Conservation (phyloP, 1,140 invertebrate genomes). For the Maniola jurtina region DNA sequence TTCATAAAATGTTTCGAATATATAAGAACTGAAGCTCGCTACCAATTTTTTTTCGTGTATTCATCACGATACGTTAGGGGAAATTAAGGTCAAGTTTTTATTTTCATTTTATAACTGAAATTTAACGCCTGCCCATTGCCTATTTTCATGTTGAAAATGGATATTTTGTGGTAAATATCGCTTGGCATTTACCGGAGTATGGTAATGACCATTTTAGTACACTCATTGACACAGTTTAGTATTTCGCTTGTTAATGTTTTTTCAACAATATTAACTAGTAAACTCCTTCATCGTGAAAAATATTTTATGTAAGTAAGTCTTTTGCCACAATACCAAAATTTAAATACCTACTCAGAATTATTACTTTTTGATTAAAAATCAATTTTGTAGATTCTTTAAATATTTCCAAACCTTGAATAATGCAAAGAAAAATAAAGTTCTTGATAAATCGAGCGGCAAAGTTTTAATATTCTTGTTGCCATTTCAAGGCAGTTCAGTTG, state of each 20-base stretch:
- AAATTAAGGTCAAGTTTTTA: conserved; percentile 28
- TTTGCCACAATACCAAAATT: neutral
- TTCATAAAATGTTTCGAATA: neutral
- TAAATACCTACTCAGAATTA: neutral
- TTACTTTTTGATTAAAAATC: neutral
- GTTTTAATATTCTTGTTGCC: conserved; percentile 55
- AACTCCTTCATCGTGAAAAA: neutral
- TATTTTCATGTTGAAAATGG: conserved; percentile 18
- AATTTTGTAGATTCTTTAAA: neutral
- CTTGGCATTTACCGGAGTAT: conserved; percentile 35
- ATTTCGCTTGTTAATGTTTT: conserved; percentile 18
- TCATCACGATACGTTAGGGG: neutral
- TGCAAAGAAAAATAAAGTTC: conserved; percentile 35
- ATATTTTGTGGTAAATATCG: conserved; percentile 51
- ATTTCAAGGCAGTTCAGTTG: conserved; percentile 73
- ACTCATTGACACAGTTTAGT: neutral
- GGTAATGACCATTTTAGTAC: conserved; percentile 44
- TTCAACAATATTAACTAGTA: neutral
- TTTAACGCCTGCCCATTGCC: conserved; percentile 26
- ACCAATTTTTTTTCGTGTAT: neutral
- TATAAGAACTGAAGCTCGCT: neutral
- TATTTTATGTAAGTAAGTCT: neutral
- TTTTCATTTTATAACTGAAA: conserved; percentile 54
- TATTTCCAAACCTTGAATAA: conserved; percentile 24
- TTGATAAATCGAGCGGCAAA: conserved; percentile 62